Conservation (phyloP, 2,113 vertebrate species). For the Chiloscyllium plagiosum region DNA sequence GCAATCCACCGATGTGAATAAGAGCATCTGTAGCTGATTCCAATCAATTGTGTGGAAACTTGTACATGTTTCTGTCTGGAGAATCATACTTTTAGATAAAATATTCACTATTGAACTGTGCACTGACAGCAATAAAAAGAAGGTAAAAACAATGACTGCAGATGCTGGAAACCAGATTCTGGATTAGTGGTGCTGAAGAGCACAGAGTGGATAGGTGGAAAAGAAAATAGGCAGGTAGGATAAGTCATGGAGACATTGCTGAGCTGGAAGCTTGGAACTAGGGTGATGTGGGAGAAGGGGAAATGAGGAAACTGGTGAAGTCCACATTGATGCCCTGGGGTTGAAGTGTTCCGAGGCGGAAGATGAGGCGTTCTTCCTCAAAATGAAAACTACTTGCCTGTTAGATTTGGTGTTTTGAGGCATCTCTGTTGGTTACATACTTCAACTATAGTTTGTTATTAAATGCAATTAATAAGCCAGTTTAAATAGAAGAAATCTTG, state of each 20-base stretch:
- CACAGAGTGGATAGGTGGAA: too few species aligned
- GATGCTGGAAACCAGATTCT: too few species aligned
- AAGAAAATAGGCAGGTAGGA: too few species aligned
- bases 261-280: too few species aligned
- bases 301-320: too few species aligned
- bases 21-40: background rate
- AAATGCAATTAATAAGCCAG: background rate
- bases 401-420: background rate
- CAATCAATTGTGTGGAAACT: background rate
- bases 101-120: background rate
- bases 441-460: background rate
- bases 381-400: background rate
- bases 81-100: background rate
- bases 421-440: background rate
- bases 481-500: background rate
- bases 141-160: too few species aligned
- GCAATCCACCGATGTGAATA: background rate
- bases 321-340: too few species aligned
- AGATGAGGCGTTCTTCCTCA: too few species aligned
- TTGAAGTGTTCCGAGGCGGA: too few species aligned
- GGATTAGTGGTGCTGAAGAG: too few species aligned
- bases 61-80: background rate
- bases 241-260: too few species aligned
- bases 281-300: too few species aligned
- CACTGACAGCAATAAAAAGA: background rate